A percentile compares a stretch with the other conserved stretches of the same genome.
Conservation (phyloP, 2,888 invertebrate genomes). For the Escarpia spicata region DNA sequence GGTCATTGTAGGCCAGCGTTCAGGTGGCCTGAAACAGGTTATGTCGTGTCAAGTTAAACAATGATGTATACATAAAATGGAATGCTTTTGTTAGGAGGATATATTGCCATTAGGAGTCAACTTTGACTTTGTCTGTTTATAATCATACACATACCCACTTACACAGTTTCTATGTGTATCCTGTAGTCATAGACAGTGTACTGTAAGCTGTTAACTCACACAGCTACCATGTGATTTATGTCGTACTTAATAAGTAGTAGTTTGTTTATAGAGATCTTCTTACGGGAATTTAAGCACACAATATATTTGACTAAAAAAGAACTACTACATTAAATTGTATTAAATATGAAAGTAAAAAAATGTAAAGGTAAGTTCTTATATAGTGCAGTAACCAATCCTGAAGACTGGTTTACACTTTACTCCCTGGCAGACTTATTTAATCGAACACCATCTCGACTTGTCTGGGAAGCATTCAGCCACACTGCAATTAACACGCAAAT, state of each 20-base stretch:
- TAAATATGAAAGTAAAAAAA: no score
- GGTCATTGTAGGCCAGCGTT: neutral
- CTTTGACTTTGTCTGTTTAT: neutral
- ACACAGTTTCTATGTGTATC: neutral
- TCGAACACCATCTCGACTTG: no score
- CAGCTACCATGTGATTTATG: neutral
- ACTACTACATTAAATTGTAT: no score
- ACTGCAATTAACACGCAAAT: no score
- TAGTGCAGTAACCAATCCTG: no score
- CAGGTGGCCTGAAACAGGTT: neutral
- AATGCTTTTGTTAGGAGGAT: neutral
- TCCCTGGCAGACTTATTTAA: no score
- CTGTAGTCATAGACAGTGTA: neutral
- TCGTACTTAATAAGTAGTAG: neutral
- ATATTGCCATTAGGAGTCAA: neutral
- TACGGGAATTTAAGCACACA: no score
- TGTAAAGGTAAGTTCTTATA: no score
- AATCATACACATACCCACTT: neutral
- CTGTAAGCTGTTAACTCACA: neutral
- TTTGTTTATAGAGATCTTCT: no score
- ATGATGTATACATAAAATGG: neutral
- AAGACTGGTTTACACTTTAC: no score
- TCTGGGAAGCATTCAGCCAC: no score
- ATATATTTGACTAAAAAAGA: no score
- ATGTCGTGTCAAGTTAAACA: neutral